These are phyloP conservation scores for Neuroterus valhalla DNA, from an alignment of 1,140 invertebrate genomes.

Conservation along the genomic window DNA sequence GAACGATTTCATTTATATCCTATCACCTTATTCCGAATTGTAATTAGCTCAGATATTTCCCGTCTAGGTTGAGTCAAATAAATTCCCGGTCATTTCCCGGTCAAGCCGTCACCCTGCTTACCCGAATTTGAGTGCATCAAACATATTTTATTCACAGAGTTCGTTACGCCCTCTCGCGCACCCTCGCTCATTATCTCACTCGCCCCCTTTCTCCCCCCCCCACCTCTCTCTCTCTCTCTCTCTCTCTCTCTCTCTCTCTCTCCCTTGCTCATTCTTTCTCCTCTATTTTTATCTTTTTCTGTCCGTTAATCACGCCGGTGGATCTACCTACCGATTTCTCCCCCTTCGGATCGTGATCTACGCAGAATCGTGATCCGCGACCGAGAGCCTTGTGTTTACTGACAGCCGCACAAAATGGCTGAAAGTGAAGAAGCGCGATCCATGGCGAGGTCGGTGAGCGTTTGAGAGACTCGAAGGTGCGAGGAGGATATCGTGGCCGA, in stretches of 20 bases:
- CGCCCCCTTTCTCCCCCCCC: not conserved
- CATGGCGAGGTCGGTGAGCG: no score
- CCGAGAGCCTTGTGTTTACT: slow-evolving; percentile 54
- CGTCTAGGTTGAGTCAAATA: no score
- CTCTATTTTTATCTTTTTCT: slow-evolving; percentile 38
- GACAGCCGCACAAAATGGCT: slow-evolving; percentile 52
- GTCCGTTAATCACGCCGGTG: slow-evolving; percentile 61
- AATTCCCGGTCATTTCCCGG: no score
- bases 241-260: slow-evolving; percentile 35
- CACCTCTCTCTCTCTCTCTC: slow-evolving; percentile 40
- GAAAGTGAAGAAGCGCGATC: slow-evolving; percentile 41
- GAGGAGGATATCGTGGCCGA: slow-evolving; percentile 29
- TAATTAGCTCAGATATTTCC: no score
- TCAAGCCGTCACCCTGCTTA: no score
- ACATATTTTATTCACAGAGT: slow-evolving; percentile 43
- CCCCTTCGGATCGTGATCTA: slow-evolving; percentile 44
- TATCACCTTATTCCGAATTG: no score
- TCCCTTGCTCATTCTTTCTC: slow-evolving; percentile 14
- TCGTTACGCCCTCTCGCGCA: slow-evolving; percentile 55
- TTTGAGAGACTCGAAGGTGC: no score
- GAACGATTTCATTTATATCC: no score
- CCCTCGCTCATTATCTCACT: slow-evolving; percentile 36
- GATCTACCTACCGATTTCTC: slow-evolving; percentile 57
- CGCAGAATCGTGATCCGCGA: slow-evolving; percentile 48
- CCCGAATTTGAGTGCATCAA: not conserved